Evolutionary conservation across 2,113 vertebrate species (phyloP), one percentile per base, ranked within the genome.

Genomic region (Collichthys lucidus): DNA sequence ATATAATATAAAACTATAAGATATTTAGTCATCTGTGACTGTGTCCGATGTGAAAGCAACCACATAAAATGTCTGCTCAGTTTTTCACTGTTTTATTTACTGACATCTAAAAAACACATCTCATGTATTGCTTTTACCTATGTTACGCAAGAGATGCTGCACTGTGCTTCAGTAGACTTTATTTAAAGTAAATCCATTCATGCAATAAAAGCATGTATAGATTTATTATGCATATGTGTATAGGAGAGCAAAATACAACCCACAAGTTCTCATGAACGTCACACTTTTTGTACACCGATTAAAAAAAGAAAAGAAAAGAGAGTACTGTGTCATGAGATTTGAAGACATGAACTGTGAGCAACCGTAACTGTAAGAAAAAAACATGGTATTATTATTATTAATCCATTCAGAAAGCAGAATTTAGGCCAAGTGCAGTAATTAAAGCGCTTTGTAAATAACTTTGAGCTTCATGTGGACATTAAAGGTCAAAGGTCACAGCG

Each of bases 401-500:
- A 49, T 73, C 56, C 16, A 14, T 61, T n/a, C 11, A 31, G 10
- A 2, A 53, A 52, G 2, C 31, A 69, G 31, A 42, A 42, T 11
- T 3, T 3, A 55, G 29, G 24, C n/a, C n/a, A 44, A 12, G 31
- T n/a, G 20, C 8, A 17, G 17, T 26, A 50, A 77, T 59, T n/a
- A 59, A 67, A 77, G 20, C 1, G 9, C 12, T 42, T 52, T 47
- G 20, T 26, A 44, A 68, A 79, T 31, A 44, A 67, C 53, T 78
- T 74, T 46, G 10, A 22, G 44, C 24, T 59, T 35, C 8, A 19
- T 44, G 15, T 44, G 17, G 14, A 44, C 3, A 14, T 31, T 52
- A 29, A n/a, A 74, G 64, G 69, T 77, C 78, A 80, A 22, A 77
- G 78, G 73, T 82, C 57, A 55, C 16, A 12, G 31, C 12, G 59